Conservation (phyloP, 1,140 invertebrate genomes). For the Chrysomallon squamiferum region DNA sequence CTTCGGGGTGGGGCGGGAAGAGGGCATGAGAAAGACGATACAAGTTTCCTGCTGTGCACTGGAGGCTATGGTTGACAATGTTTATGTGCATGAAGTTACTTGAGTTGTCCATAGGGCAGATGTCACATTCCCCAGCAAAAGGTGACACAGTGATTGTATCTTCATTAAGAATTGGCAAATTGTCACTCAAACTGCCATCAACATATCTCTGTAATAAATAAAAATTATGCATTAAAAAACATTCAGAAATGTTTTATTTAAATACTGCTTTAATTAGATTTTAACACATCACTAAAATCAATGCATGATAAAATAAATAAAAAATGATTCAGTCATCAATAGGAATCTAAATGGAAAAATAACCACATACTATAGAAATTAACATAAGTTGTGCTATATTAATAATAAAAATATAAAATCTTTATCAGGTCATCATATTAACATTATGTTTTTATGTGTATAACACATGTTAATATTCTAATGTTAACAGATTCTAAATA, state of each 20-base stretch:
- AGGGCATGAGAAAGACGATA: conserved; percentile 89
- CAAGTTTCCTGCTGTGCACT: conserved; percentile 76
- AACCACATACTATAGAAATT: too few relatives aligned
- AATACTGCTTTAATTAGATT: not conserved
- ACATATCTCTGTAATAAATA: conserved; percentile 76
- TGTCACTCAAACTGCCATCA: conserved; percentile 96
- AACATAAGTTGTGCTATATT: too few relatives aligned
- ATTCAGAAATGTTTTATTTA: conserved; percentile 1
- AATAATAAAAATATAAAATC: too few relatives aligned
- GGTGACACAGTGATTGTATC: conserved; percentile 97
- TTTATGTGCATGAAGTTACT: conserved; percentile 71
- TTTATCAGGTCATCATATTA: too few relatives aligned
- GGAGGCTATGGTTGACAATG: conserved; percentile 93
- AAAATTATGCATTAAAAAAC: not conserved
- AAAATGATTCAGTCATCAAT: too few relatives aligned
- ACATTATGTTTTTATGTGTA: too few relatives aligned
- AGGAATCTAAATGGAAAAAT: too few relatives aligned
- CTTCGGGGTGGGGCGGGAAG: conserved; percentile 93
- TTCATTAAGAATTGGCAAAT: conserved; percentile 90
- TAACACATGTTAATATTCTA: too few relatives aligned
- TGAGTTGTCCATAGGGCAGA: conserved; percentile 85
- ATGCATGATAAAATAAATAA: too few relatives aligned
- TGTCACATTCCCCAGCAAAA: conserved; percentile 97
- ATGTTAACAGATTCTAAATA: too few relatives aligned
- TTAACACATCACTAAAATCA: not conserved